phyloP scores from a whole-genome alignment of 2,113 vertebrate species.

The Larimichthys polyactis region DNA sequence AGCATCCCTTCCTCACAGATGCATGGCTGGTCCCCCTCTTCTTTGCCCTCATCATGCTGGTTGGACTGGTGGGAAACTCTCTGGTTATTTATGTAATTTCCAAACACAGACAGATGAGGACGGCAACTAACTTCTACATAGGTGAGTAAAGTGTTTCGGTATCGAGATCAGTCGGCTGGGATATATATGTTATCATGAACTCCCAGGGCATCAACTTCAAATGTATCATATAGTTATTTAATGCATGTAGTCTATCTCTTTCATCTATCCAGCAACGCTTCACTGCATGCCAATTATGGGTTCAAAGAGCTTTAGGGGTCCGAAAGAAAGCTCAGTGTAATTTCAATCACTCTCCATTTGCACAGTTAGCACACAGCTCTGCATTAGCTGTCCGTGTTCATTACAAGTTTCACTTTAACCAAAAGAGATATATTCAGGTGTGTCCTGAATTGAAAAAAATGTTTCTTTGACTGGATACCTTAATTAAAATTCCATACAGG shows the following conservation, averaged over 20 bases:
- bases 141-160: constrained; percentile 74
- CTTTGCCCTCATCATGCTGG: constrained; percentile 88
- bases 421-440: background rate
- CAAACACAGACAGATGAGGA: constrained; percentile 89
- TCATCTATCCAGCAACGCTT: background rate
- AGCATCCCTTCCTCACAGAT: constrained; percentile 87
- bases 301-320: constrained; percentile 18
- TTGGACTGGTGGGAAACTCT: constrained; percentile 88
- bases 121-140: constrained; percentile 90
- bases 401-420: constrained; percentile 15
- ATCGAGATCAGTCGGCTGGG: background rate
- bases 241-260: constrained; percentile 21
- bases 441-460: background rate
- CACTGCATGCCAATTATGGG: background rate
- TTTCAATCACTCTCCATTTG: background rate
- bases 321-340: too few species aligned
- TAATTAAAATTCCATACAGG: background rate
- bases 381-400: background rate
- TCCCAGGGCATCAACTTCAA: constrained; percentile 4
- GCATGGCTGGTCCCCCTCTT: constrained; percentile 90
- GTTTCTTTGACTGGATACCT: background rate
- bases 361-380: background rate
- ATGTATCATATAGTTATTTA: background rate
- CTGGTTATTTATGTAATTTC: constrained; percentile 88
- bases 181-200: background rate